Evolutionary conservation across 2,113 vertebrate genomes (phyloP), one percentile per base, ranked within the genome.

Genomic region (Tenebrosternarchus preto): DNA sequence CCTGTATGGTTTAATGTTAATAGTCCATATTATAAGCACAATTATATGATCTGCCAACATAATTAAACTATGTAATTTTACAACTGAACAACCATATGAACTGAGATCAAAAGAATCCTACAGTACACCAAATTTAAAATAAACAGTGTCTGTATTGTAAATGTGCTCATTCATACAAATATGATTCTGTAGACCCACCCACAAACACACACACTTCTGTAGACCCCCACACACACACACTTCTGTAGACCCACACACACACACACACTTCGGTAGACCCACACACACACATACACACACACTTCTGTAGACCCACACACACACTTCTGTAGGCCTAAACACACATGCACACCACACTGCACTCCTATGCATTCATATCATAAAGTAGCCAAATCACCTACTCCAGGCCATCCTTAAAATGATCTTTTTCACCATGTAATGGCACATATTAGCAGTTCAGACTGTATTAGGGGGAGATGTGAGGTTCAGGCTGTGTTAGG

Each of bases 31-130:
- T 6, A 36, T 4, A 43, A 20, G 6, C 16, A 19, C 4, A 33
- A 31, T 19, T 33, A 75, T 57, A 25, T 53, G 59, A 60, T 43
- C 73, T 74, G 6, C 20, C 31, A 25, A 74, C 15, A 75, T 33
- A 75, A 75, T 59, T 29, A 73, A 22, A 74, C 20, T n/a, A 29
- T 6, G 31, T 16, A 72, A 56, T 59, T 61, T 63, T 11, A 27
- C 43, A 15, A 50, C 43, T 50, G 9, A 46, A 17, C 36, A 61
- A 17, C 1, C 36, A 1, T 39, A 15, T 2, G n/a, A 39, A 17
- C 25, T 3, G 43, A 63, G 2, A 27, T 17, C 43, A 43, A 63
- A 66, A 77, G 59, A 5, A 68, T 46, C 46, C 36, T n/a, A 70
- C 66, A 70, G 20, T 39, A 20, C 31, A 67, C 16, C 36, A 29